A percentile compares a stretch with the other conserved stretches of the same genome.
These are phyloP conservation scores for Auanema freiburgensis DNA, from an alignment of 2,888 invertebrate genomes.

Conservation along the genomic window DNA sequence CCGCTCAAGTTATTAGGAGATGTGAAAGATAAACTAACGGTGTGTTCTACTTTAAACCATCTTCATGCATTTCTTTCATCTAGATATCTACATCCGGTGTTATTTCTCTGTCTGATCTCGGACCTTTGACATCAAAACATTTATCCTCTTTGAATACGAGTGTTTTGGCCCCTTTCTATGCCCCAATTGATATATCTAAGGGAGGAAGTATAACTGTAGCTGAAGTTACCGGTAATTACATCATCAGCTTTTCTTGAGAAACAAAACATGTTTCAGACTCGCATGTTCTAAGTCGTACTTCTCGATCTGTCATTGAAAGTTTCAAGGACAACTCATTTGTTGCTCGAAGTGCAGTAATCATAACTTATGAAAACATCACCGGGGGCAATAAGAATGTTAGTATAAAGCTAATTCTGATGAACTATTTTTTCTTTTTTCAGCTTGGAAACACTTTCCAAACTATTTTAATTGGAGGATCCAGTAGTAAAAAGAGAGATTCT, in stretches of 20 bases:
- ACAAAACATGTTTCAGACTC: constrained; percentile 28
- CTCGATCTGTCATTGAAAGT: constrained; percentile 44
- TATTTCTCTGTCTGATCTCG: constrained; percentile 49
- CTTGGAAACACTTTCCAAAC: constrained; percentile 62
- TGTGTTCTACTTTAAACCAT: constrained; percentile 17
- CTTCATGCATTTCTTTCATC: constrained; percentile 12
- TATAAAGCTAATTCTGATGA: neutral
- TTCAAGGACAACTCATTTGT: constrained; percentile 47
- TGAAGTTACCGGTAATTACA: constrained; percentile 34
- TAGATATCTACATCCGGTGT: constrained; percentile 59
- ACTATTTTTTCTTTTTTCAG: constrained; percentile 21
- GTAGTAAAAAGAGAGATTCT: constrained; percentile 34
- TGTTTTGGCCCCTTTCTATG: constrained; percentile 63
- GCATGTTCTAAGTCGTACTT: constrained; percentile 39
- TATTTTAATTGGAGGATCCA: constrained; percentile 54
- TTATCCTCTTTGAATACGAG: constrained; percentile 31
- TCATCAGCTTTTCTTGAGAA: neutral
- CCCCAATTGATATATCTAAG: constrained; percentile 49
- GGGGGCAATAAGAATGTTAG: constrained; percentile 24
- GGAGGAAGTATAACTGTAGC: constrained; percentile 26
- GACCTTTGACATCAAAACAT: constrained; percentile 12
- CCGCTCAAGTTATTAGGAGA: constrained; percentile 59
- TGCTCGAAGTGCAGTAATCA: constrained; percentile 50
- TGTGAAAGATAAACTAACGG: constrained; percentile 45
- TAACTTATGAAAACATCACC: constrained; percentile 55